Evolutionary conservation across 2,113 vertebrate species (phyloP), one percentile per base, ranked within the genome.

Genomic region (Aphyosemion australe): DNA sequence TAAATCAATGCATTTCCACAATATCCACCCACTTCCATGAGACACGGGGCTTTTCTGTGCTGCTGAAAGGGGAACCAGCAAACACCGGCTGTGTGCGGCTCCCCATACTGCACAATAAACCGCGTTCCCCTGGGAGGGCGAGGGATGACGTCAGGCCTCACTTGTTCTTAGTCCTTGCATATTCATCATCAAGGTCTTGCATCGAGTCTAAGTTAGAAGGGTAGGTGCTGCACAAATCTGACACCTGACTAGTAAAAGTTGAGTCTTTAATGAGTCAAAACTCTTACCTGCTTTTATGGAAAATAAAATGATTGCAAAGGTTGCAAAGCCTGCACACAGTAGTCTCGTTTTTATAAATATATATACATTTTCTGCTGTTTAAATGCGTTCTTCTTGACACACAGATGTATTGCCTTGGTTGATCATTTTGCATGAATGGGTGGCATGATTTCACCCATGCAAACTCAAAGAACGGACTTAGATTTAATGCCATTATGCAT

Each of bases 91-190:
- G 56, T 68, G 79, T 76, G 69, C 82, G 21, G 65, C 77, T 70
- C 71, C 61, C 65, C 73, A 55, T 73, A 74, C 78, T 61, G 66
- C 80, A 83, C 80, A 83, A 87, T 84, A 77, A 80, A 87, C 63
- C 32, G 15, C 51, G 41, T 58, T 84, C 86, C 85, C 87, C 59
- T 10, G 70, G 73, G 84, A 82, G 69, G 58, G 42, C 74, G 65
- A 46, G 54, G 64, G 21, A 71, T 89, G 85, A 90, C 85, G 88
- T 90, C 85, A 89, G 84, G 76, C 52, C 63, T 52, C 64, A 65
- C 80, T 75, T 70, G 55, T 83, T 84, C 73, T 77, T 12, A 69
- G 60, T 15, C 43, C 16, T 78, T 79, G 69, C 75, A 85, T 85
- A 84, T 83, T 83, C 77, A 82, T 75, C 53, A 62, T 75, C 57